Conservation (phyloP, 2,113 vertebrate genomes). For the Labrus mixtus region DNA sequence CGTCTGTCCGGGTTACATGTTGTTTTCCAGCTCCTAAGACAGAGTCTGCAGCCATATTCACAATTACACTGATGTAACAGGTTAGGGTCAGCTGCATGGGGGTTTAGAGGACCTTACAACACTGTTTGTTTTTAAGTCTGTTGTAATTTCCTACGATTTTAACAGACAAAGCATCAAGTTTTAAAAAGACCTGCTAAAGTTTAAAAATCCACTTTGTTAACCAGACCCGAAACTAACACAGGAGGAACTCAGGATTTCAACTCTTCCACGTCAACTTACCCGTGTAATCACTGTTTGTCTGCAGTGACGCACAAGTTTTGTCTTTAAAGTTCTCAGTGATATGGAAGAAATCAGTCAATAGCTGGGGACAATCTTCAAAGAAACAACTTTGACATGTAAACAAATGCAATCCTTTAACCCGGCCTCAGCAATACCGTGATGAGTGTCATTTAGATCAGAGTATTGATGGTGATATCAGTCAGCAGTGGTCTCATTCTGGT, state of each 20-base stretch:
- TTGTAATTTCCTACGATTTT: not conserved
- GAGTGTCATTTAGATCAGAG: conserved; percentile 16
- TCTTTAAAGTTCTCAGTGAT: not conserved
- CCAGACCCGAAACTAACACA: not conserved
- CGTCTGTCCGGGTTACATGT: too few relatives aligned
- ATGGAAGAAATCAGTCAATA: not conserved
- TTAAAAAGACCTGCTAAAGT: too few relatives aligned
- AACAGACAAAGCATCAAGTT: not conserved
- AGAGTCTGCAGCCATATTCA: too few relatives aligned
- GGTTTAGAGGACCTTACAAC: too few relatives aligned
- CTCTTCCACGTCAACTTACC: not conserved
- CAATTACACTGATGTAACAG: too few relatives aligned
- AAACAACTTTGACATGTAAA: conserved; percentile 14
- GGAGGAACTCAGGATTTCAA: not conserved
- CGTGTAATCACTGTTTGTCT: not conserved
- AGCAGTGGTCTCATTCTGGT: conserved; percentile 25
- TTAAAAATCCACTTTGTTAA: too few relatives aligned
- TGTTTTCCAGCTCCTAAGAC: too few relatives aligned
- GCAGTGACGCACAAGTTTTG: not conserved
- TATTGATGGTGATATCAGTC: conserved; percentile 4
- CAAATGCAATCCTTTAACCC: not conserved
- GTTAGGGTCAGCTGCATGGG: too few relatives aligned
- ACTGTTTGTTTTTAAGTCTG: not conserved
- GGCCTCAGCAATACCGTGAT: conserved; percentile 16
- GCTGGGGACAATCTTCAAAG: not conserved